These are phyloP conservation scores for Chironomus riparius DNA, from an alignment of 2,888 invertebrate species.

Conservation along the genomic window DNA sequence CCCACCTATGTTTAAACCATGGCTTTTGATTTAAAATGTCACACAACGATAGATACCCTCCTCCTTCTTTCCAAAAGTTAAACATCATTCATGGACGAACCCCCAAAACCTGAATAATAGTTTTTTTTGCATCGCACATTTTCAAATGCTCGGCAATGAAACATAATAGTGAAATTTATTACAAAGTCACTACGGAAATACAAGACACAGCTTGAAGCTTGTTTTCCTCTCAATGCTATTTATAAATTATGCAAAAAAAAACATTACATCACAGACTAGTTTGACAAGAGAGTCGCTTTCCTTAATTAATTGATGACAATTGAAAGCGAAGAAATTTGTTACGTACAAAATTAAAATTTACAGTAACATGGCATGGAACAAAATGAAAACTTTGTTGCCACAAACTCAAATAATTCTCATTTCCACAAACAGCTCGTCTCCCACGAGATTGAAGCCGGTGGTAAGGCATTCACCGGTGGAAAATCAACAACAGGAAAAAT, in stretches of 20 bases:
- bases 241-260: not conserved
- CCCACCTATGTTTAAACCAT: no score
- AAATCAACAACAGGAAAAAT: slow-evolving; percentile 38
- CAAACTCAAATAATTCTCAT: not conserved
- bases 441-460: slow-evolving; percentile 62
- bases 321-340: no score
- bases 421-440: slow-evolving; percentile 7
- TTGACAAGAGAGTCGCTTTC: no score
- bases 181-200: not conserved
- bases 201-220: not conserved
- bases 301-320: no score
- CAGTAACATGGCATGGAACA: no score
- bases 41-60: no score
- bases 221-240: not conserved
- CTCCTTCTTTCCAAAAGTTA: no score
- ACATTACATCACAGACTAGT: not conserved
- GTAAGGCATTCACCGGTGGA: slow-evolving; percentile 60
- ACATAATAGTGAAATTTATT: not conserved
- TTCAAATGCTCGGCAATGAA: not conserved
- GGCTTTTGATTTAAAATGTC: no score
- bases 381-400: no score
- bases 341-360: no score
- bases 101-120: no score
- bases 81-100: no score
- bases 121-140: not conserved